These are phyloP conservation scores for Atractosteus spatula DNA, from an alignment of 2,113 vertebrate genomes.

Conservation along the genomic window DNA sequence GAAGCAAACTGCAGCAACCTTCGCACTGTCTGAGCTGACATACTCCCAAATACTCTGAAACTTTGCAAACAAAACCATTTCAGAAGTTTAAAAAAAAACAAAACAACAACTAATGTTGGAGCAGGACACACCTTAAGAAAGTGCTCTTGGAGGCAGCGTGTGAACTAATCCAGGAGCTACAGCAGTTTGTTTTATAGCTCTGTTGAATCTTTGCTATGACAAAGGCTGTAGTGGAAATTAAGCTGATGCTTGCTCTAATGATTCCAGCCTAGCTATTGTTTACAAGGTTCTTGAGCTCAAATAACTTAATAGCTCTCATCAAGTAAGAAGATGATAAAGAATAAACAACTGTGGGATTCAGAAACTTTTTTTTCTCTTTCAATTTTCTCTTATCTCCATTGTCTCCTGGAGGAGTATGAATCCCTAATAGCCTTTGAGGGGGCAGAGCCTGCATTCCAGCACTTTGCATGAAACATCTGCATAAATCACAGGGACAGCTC, in stretches of 20 bases:
- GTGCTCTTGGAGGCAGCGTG: too few species aligned
- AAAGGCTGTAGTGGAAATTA: too few species aligned
- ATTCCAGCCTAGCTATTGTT: conserved; percentile 35
- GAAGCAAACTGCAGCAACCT: conserved; percentile 37
- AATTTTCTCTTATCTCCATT: conserved; percentile 59
- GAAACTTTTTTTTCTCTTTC: conserved; percentile 42
- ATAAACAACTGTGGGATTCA: conserved; percentile 30
- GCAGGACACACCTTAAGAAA: too few species aligned
- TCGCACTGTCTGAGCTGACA: background rate
- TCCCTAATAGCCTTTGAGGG: conserved; percentile 51
- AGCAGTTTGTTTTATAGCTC: too few species aligned
- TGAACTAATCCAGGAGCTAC: too few species aligned
- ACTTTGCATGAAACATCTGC: conserved; percentile 18
- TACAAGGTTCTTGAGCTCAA: conserved; percentile 52
- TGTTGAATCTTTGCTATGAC: too few species aligned
- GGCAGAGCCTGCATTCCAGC: conserved; percentile 16
- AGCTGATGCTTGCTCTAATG: too few species aligned
- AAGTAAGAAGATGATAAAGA: conserved; percentile 45
- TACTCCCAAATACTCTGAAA: background rate
- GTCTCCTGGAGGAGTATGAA: conserved; percentile 45
- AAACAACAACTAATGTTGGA: too few species aligned
- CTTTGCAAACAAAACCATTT: too few species aligned
- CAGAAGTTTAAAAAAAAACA: too few species aligned
- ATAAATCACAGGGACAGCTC: conserved; percentile 21
- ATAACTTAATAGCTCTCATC: conserved; percentile 45